phyloP scores from a whole-genome alignment of 1,140 invertebrate genomes.

The Cylas formicarius region DNA sequence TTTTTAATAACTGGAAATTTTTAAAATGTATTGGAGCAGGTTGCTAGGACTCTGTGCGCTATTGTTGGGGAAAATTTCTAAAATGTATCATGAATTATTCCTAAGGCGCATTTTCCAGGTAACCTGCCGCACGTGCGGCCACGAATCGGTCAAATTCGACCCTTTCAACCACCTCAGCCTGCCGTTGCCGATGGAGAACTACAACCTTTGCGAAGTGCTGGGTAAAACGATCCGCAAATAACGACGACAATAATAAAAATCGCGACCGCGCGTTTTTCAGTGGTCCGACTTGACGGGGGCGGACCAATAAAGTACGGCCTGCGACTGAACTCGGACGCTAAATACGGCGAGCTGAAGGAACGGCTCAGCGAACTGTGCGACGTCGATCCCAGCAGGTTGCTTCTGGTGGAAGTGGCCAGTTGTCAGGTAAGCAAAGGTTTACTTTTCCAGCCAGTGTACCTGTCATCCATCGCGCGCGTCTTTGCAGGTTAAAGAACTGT shows the following conservation, averaged over 20 bases:
- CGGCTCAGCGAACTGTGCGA: conserved; percentile 58
- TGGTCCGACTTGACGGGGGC: conserved; percentile 69
- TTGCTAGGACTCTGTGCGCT: no score
- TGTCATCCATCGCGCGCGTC: neutral
- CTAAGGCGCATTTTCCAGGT: conserved; percentile 46
- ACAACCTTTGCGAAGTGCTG: conserved; percentile 63
- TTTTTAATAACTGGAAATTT: no score
- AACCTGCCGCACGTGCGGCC: conserved; percentile 69
- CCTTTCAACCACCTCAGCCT: conserved; percentile 82
- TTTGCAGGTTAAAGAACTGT: conserved; percentile 21
- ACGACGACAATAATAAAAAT: neutral
- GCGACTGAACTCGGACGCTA: conserved; percentile 70
- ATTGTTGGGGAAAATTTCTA: no score
- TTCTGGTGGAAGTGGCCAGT: conserved; percentile 62
- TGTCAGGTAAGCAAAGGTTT: conserved; percentile 47
- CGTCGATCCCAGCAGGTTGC: conserved; percentile 53
- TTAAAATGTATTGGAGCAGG: no score
- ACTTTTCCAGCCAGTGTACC: neutral
- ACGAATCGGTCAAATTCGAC: conserved; percentile 79
- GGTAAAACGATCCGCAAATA: conserved; percentile 43
- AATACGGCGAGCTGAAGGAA: conserved; percentile 64
- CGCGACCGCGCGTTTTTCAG: conserved; percentile 33
- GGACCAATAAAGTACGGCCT: conserved; percentile 77
- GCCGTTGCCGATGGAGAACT: conserved; percentile 75
- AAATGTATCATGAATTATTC: no score